Percentiles rank a stretch among this genome's conserved stretches.
Conservation (phyloP, 92 coral and sea anemone genomes). For the Actinostola sp. region DNA sequence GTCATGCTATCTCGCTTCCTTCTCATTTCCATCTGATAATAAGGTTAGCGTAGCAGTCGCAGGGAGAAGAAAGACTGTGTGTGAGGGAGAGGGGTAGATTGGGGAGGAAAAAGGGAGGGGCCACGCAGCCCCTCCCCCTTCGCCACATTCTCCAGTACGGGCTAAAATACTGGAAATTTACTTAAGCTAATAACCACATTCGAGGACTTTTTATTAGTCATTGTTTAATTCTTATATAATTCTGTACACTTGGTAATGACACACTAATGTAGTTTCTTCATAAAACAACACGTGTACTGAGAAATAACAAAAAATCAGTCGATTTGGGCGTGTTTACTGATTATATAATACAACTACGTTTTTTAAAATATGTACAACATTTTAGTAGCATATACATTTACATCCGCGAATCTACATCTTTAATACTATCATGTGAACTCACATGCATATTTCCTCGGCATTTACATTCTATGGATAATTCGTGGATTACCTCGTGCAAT, state of each 20-base stretch:
- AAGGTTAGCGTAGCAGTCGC: too few relatives aligned
- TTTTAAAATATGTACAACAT: constrained; percentile 17
- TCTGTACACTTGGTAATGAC: constrained; percentile 8
- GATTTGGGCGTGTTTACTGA: not conserved
- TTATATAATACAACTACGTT: constrained; percentile 12
- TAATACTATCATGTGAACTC: not conserved
- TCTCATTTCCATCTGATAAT: too few relatives aligned
- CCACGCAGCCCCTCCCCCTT: too few relatives aligned
- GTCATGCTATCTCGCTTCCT: too few relatives aligned
- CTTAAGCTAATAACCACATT: not conserved
- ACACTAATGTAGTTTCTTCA: not conserved
- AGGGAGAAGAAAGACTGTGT: too few relatives aligned
- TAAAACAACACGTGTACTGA: not conserved
- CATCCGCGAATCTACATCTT: not conserved
- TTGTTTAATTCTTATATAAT: not conserved
- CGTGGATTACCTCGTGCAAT: too few relatives aligned
- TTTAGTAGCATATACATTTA: constrained; percentile 12
- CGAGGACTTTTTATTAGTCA: constrained; percentile 3
- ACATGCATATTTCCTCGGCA: not conserved
- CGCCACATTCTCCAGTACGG: too few relatives aligned
- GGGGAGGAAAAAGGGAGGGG: too few relatives aligned
- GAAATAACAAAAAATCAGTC: not conserved
- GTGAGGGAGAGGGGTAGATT: too few relatives aligned
- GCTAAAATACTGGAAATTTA: too few relatives aligned
- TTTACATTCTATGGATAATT: not conserved